Evolutionary conservation across 1,140 invertebrate genomes (phyloP), one percentile per base, ranked within the genome.

Genomic region (Drosophila athabasca): DNA sequence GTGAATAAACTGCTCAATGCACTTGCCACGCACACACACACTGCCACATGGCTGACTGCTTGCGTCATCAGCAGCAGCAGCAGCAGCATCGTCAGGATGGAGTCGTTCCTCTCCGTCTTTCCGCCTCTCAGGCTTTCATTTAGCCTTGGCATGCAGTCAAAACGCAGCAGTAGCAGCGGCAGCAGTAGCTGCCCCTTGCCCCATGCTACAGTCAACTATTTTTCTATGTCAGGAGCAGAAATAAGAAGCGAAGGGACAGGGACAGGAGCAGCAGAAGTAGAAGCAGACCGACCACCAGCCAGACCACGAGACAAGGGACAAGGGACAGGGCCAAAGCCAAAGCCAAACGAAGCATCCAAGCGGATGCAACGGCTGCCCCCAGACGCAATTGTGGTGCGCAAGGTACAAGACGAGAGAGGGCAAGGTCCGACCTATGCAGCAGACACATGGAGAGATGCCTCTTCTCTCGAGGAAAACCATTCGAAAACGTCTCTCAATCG

Each of bases 71-170:
- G 61, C 74, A 76, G 58, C 58, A 44, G 52, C 53, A 60, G 59
- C 62, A 55, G 51, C 44, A 43, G n/a, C 72, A 74, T 75, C 69
- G 71, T 55, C 73, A 80, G 81, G 39, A 35, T 24, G 60, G 72
- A 85, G 81, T 79, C 24, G 24, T 26, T 26, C 24, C 24, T 26
- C 24, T 26, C 19, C 39, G 13, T 39, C 24, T 29, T 26, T 29
- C 29, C 49, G 31, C 31, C 50, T 39, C 35, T 50, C n/a, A 24
- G 15, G 22, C n/a, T 26, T 17, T 53, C 17, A 53, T 54, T 73
- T 58, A 76, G 73, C 82, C 82, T 87, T 87, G 82, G 82, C 82
- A 85, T 87, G 82, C 82, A 87, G 82, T 85, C 82, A 85, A 87
- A 85, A 87, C 82, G 82, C 78, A 87, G 78, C 71, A 62, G n/a